phyloP scores from a whole-genome alignment of 1,140 invertebrate species.

The Mesaphorura yosii region DNA sequence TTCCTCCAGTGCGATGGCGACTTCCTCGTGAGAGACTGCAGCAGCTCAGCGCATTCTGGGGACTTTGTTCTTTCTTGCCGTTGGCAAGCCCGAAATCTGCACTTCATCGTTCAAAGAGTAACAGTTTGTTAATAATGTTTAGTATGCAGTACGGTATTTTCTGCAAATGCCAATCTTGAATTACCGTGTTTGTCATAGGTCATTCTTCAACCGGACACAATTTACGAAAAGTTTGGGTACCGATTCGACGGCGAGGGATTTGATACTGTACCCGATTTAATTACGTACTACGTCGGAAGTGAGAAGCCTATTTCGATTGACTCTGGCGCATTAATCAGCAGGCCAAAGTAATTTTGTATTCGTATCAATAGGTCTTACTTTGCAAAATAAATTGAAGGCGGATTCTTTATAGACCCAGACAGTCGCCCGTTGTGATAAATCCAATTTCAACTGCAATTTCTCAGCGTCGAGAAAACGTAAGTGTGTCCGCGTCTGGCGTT shows the following conservation, averaged over 20 bases:
- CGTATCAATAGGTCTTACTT: no score
- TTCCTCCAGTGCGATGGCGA: conserved; percentile 64
- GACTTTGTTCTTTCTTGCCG: conserved; percentile 84
- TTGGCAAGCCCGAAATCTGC: conserved; percentile 62
- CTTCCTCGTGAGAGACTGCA: conserved; percentile 82
- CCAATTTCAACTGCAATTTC: no score
- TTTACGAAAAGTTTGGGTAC: conserved; percentile 80
- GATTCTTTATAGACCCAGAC: neutral
- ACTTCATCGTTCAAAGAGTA: conserved; percentile 89
- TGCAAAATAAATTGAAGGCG: neutral
- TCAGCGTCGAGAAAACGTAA: no score
- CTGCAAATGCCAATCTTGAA: neutral
- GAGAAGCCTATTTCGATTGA: conserved; percentile 70
- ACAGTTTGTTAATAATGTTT: conserved; percentile 12
- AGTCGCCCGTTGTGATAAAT: conserved; percentile 1
- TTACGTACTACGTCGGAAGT: conserved; percentile 87
- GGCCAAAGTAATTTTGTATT: conserved; percentile 47
- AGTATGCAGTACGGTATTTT: neutral
- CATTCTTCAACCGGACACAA: conserved; percentile 72
- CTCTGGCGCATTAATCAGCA: conserved; percentile 72
- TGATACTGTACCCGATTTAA: conserved; percentile 81
- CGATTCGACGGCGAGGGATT: conserved; percentile 90
- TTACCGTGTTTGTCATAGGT: conserved; percentile 44
- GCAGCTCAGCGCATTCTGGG: conserved; percentile 64
- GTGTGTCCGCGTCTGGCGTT: no score